A percentile compares a stretch with the other conserved stretches of the same genome.
Conservation (phyloP, 2,113 vertebrate genomes). For the Pseudorectes ferrugineus region DNA sequence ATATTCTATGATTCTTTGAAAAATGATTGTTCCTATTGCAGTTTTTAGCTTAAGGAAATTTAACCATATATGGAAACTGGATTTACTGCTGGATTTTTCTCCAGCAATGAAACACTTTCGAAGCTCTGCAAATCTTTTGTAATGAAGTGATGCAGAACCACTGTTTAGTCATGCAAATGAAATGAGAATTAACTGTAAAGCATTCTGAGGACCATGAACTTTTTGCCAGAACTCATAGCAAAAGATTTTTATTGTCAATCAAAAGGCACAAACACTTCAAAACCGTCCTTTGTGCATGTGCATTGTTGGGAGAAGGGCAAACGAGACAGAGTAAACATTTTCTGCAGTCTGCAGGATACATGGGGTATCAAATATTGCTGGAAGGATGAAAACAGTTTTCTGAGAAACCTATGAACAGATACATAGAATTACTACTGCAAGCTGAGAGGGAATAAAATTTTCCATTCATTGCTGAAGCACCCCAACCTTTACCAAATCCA, state of each 20-base stretch:
- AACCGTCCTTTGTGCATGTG: background rate
- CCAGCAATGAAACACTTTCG: background rate
- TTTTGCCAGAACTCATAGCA: constrained; percentile 13
- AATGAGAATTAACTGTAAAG: constrained; percentile 17
- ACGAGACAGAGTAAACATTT: background rate
- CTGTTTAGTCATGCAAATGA: constrained; percentile 37
- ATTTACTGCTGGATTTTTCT: background rate
- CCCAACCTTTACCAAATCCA: background rate
- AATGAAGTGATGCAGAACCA: constrained; percentile 11
- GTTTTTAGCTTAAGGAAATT: background rate
- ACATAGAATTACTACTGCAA: background rate
- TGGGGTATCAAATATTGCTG: background rate
- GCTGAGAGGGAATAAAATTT: background rate
- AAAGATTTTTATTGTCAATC: constrained; percentile 3
- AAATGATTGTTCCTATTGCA: background rate
- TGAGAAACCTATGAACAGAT: background rate
- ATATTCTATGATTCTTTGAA: background rate
- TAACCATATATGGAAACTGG: background rate
- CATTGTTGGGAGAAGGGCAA: constrained; percentile 7
- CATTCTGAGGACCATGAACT: background rate
- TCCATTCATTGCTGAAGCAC: background rate
- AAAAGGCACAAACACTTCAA: background rate
- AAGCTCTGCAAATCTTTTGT: constrained; percentile 3
- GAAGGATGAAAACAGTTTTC: background rate
- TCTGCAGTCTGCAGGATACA: background rate